A percentile compares a stretch with the other conserved stretches of the same genome.
Conservation (phyloP, 1,140 invertebrate genomes). For the Anoplolepis gracilipes region DNA sequence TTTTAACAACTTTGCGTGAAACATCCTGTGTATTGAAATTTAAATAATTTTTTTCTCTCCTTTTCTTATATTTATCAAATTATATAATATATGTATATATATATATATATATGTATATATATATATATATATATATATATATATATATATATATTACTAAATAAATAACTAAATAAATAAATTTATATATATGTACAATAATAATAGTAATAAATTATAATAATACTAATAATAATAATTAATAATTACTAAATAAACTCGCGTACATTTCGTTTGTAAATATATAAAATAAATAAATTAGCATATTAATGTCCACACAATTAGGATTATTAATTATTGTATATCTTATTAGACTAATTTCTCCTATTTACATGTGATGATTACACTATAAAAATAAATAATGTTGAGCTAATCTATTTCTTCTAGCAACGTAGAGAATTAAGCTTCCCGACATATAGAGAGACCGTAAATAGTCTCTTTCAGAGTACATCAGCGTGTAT, state of each 20-base stretch:
- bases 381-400: slow-evolving; percentile 13
- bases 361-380: not conserved
- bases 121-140: no score
- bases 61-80: no score
- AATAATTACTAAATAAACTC: not conserved
- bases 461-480: not conserved
- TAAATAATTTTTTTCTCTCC: no score
- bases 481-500: not conserved
- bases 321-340: not conserved
- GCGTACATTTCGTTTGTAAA: not conserved
- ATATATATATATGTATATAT: no score
- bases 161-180: not conserved
- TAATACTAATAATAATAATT: not conserved
- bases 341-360: not conserved
- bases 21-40: not conserved
- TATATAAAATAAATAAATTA: not conserved
- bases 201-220: not conserved
- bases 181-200: not conserved
- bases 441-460: not conserved
- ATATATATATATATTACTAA: not conserved
- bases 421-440: not conserved
- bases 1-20: no score
- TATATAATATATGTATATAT: no score
- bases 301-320: not conserved
- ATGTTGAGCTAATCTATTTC: not conserved